Evolutionary conservation across 2,113 vertebrate species (phyloP).

Genomic region (Gasterosteus nipponicus): DNA sequence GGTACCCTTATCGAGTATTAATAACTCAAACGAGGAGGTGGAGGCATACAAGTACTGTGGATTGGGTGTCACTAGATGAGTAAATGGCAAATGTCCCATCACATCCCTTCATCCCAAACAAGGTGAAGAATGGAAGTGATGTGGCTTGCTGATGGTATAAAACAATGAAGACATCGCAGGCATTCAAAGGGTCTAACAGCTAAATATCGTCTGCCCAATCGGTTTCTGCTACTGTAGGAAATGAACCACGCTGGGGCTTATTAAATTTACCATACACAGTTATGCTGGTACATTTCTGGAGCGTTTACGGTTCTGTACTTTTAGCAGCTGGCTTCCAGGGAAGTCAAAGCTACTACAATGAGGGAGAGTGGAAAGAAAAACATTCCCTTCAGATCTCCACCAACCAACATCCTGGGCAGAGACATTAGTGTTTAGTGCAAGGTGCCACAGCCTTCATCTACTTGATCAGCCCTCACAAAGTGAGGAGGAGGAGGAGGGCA

Average conservation of each 20-base stretch:
- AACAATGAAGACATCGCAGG: not conserved
- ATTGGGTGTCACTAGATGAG: constrained; percentile 38
- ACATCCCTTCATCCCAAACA: constrained; percentile 49
- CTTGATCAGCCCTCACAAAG: constrained; percentile 44
- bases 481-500: constrained; percentile 35
- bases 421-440: not conserved
- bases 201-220: constrained; percentile 55
- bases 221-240: constrained; percentile 23
- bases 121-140: constrained; percentile 38
- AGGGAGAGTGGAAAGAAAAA: not conserved
- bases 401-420: not conserved
- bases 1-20: not conserved
- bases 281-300: not conserved
- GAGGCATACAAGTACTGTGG: constrained; percentile 42
- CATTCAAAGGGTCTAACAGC: constrained; percentile 7
- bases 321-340: constrained; percentile 18
- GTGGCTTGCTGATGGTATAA: constrained; percentile 4
- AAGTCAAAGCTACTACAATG: constrained; percentile 32
- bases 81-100: constrained; percentile 14
- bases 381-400: constrained; percentile 16
- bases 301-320: constrained; percentile 13
- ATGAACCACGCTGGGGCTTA: not conserved
- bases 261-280: not conserved
- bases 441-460: constrained; percentile 25
- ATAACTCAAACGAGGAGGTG: constrained; percentile 49